phyloP scores from a whole-genome alignment of 2,113 vertebrate species.

The Amazona guildingii region DNA sequence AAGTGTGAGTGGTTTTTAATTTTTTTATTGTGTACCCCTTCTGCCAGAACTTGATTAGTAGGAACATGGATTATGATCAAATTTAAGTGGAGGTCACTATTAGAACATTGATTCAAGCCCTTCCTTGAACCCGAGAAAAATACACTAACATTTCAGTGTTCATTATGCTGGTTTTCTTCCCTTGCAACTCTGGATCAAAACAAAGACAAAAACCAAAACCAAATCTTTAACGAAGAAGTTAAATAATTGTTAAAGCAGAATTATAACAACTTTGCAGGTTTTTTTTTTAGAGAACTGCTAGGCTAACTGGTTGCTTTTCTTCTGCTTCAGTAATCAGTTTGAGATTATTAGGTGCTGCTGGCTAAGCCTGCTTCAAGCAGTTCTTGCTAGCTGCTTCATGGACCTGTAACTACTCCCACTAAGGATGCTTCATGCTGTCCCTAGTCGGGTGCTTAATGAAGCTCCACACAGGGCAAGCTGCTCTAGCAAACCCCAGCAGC shows the following conservation, averaged over 20 bases:
- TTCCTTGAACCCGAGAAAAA: background rate
- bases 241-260: background rate
- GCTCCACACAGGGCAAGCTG: background rate
- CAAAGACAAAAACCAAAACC: background rate
- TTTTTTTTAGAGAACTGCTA: background rate
- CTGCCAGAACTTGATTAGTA: background rate
- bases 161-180: background rate
- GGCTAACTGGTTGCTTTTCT: background rate
- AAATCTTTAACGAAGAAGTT: background rate
- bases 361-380: background rate
- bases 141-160: background rate
- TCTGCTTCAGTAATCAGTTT: background rate
- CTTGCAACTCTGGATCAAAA: background rate
- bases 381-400: background rate
- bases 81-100: background rate
- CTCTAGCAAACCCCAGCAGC: background rate
- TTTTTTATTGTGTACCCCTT: background rate
- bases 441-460: background rate
- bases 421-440: background rate
- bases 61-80: background rate
- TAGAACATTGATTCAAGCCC: background rate
- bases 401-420: background rate
- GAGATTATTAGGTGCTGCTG: background rate
- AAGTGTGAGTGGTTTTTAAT: slow-evolving; percentile 4
- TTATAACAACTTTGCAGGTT: background rate